Evolutionary conservation across 2,113 vertebrate genomes (phyloP), one percentile per base, ranked within the genome.

Genomic region (Chloropsis cyanopogon): DNA sequence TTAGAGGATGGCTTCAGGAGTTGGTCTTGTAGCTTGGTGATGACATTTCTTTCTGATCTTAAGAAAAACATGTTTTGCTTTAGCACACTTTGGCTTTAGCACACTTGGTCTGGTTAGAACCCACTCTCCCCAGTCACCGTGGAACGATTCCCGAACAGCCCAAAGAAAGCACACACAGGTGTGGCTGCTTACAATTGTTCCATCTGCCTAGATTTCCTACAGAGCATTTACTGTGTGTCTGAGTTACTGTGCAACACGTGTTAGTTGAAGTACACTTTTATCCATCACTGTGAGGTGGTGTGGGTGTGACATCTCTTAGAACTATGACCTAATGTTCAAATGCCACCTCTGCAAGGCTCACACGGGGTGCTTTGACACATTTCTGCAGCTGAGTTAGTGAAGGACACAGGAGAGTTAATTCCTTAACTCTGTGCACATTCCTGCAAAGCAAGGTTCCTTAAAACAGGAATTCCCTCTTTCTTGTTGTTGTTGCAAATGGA

Each of bases 301-400:
- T 20, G 9, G 56, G 4, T 39, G 59, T 82, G 35, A 17, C 21
- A 35, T 82, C 11, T 73, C 15, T 64, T 84, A 50, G 25, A 73
- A 23, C n/a, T 31, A 1, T 33, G 66, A 26, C 47, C 44, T 52
- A 6, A 44, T 49, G 46, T 64, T 88, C 44, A 70, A 57, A 22
- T 56, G 29, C 46, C 56, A 44, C 19, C 41, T 79, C 78, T 61
- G 31, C 44, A 80, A 77, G 64, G 35, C 57, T 71, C 61, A 46
- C 11, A 42, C 2, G 0, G 24, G 41, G 24, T 35, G 26, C 39
- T 87, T 39, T 71, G n/a, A 9, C 37, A n/a, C 1, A 0, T 69
- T 87, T 80, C 76, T 91, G 78, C 24, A 54, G 37, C 0, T 61
- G 47, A 64, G 54, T 54, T 70, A 18, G 56, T 57, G 61, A 75